These are phyloP conservation scores for Sphecodes monilicornis DNA, from an alignment of 2,888 invertebrate genomes.

Conservation along the genomic window DNA sequence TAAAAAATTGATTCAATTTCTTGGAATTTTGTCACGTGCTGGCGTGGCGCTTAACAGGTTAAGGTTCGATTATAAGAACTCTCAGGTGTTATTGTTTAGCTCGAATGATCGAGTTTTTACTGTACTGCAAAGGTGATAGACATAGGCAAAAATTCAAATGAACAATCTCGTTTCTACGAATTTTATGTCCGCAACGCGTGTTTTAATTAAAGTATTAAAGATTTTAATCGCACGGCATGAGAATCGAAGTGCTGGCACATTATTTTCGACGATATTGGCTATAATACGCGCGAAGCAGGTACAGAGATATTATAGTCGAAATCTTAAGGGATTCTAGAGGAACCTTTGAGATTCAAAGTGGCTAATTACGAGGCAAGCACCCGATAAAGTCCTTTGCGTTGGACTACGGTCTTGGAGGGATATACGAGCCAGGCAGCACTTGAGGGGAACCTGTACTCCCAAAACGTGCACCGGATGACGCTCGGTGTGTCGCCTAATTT, in stretches of 20 bases:
- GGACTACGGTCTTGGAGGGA: constrained; percentile 73
- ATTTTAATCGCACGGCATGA: background rate
- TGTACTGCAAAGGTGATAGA: no score
- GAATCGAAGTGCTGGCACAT: background rate
- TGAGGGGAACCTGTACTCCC: constrained; percentile 73
- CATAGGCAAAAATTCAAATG: background rate
- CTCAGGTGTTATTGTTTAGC: no score
- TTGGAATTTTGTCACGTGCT: no score
- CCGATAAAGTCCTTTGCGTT: constrained; percentile 77
- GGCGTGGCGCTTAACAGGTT: no score
- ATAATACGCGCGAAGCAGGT: constrained; percentile 42
- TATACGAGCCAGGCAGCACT: constrained; percentile 72
- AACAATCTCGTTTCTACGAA: background rate
- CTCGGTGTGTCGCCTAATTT: constrained; percentile 79
- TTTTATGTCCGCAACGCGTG: background rate
- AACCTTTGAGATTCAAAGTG: constrained; percentile 72
- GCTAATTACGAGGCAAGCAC: constrained; percentile 76
- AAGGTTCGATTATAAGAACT: no score
- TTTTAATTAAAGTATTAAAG: background rate
- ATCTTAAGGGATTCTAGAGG: constrained; percentile 57
- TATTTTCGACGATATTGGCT: background rate
- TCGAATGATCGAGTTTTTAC: no score
- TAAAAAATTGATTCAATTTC: no score
- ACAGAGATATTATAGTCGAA: constrained; percentile 30
- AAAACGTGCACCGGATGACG: constrained; percentile 71